These are phyloP conservation scores for Caenorhabditis wallacei DNA, from an alignment of 2,888 invertebrate species.

Conservation along the genomic window DNA sequence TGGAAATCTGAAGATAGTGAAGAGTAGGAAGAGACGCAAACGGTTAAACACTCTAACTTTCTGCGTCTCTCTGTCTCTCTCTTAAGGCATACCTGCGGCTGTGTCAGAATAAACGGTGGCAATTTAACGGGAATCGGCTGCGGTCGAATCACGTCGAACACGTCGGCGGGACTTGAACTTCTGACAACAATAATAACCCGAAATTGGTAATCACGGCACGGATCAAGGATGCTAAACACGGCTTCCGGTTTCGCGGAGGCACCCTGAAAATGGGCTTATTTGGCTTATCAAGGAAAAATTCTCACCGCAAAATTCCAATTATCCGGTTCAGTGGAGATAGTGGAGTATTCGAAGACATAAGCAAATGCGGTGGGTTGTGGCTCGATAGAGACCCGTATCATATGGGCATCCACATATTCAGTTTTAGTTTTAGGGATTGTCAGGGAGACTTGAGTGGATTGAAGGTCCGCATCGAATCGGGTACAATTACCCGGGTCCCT, in stretches of 20 bases:
- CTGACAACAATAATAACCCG: constrained; percentile 76
- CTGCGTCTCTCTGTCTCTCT: too few species aligned
- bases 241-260: constrained; percentile 78
- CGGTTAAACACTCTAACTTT: too few species aligned
- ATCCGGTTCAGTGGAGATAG: constrained; percentile 75
- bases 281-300: neutral
- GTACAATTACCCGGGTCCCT: constrained; percentile 69
- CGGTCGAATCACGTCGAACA: constrained; percentile 75
- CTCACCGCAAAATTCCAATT: constrained; percentile 81
- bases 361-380: constrained; percentile 78
- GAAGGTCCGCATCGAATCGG: constrained; percentile 69
- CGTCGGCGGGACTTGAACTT: constrained; percentile 71
- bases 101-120: constrained; percentile 75
- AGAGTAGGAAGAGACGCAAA: too few species aligned
- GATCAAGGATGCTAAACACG: constrained; percentile 78
- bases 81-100: constrained; percentile 70
- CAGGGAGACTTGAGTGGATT: constrained; percentile 65
- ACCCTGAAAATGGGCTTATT: constrained; percentile 72
- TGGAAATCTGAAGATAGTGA: constrained; percentile 39
- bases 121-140: constrained; percentile 76
- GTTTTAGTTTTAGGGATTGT: constrained; percentile 67
- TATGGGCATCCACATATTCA: constrained; percentile 76
- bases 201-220: constrained; percentile 82
- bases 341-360: constrained; percentile 81
- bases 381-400: constrained; percentile 73